Evolutionary conservation across 2,797 vertebrate genomes (phyloP), one percentile per base, ranked within the genome.

Genomic region (Hyperoplus lanceolatus): DNA sequence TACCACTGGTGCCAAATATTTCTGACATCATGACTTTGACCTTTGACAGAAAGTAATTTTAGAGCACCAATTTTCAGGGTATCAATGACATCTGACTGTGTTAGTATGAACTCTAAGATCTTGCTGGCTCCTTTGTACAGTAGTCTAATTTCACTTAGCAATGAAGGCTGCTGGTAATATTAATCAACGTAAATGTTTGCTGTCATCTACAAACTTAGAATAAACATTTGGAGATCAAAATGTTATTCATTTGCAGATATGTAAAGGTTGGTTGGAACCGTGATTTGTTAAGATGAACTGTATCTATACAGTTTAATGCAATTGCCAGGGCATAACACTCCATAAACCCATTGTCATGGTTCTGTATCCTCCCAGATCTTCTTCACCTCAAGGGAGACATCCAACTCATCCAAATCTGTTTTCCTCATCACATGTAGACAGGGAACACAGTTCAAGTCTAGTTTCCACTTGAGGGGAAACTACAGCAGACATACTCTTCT

Each of bases 1-100:
- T 18, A 70, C 71, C 43, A 18, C 63, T 38, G 54, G 48, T 46
- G 42, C 71, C 73, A 62, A 80, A 75, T 71, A 46, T 43, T 43
- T 8, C 67, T 93, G 90, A 87, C 87, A 89, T 91, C 83, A 87
- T 79, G n/a, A 62, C 43, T 86, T 62, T 85, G 87, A 89, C 88
- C 84, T 92, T 93, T 86, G 36, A 78, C 16, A 79, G 51, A 73
- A 69, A 78, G 79, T 80, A 77, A 91, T 77, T 86, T 90, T 77
- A 89, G 81, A 82, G 41, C 50, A 80, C 73, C 67, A 79, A 63
- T 87, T 82, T 78, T 81, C 63, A 71, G 54, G 77, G 82, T 86
- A 86, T 87, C 79, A 88, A 42, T 82, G 65, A 80, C 81, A 81
- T 81, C 60, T 79, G 78, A 75, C 78, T 65, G 53, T 79, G 69